These are phyloP conservation scores for Leucoraja erinaceus DNA, from an alignment of 2,113 vertebrate genomes.

Conservation along the genomic window DNA sequence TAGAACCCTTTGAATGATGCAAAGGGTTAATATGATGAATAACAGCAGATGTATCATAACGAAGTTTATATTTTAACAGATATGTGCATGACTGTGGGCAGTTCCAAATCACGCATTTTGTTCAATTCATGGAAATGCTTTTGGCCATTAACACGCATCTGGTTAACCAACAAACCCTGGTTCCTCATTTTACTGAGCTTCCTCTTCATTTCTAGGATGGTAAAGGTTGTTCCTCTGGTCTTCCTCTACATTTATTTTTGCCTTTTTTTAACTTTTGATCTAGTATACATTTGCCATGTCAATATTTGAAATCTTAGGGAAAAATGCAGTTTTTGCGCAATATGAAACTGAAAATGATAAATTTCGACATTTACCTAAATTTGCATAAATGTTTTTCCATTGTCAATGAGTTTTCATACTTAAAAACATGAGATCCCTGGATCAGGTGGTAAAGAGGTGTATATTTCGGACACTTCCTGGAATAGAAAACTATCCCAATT, in stretches of 20 bases:
- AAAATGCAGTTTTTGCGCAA: not conserved
- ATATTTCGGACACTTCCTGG: not conserved
- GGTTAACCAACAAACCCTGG: constrained; percentile 43
- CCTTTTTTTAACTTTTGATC: not conserved
- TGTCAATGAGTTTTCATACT: not conserved
- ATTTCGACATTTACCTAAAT: not conserved
- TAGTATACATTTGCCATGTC: not conserved
- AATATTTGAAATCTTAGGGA: not conserved
- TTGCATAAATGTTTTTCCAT: not conserved
- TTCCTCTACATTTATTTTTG: not conserved
- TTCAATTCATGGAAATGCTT: constrained; percentile 31
- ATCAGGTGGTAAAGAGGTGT: not conserved
- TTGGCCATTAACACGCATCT: constrained; percentile 47
- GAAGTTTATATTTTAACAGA: not conserved
- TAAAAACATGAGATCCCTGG: not conserved
- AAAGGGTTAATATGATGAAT: not conserved
- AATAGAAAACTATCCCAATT: not conserved
- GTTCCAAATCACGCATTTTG: not conserved
- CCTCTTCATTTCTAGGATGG: constrained; percentile 59
- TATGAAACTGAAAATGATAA: not conserved
- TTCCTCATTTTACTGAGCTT: constrained; percentile 51
- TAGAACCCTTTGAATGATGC: not conserved
- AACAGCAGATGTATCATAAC: not conserved
- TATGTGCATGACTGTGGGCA: not conserved
- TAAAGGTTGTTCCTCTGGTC: constrained; percentile 45